Conservation (phyloP, 2,797 vertebrate species). For the Coranthus polyacanthus region DNA sequence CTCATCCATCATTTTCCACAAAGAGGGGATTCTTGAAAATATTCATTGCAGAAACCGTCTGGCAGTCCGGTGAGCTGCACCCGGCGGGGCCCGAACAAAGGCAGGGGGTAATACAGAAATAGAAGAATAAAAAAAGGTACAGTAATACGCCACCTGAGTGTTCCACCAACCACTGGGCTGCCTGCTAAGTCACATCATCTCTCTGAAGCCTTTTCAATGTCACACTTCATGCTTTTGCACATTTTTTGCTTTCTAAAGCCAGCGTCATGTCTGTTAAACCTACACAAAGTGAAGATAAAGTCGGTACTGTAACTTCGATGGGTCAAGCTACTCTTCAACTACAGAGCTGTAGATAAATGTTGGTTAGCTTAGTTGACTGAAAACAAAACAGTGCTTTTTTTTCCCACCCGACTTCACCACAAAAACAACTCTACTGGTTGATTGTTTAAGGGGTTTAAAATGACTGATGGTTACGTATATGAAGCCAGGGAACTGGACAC, state of each 20-base stretch:
- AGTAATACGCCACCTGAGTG: constrained; percentile 48
- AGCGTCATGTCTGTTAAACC: constrained; percentile 22
- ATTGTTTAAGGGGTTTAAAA: too few relatives aligned
- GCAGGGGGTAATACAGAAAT: constrained; percentile 55
- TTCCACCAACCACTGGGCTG: constrained; percentile 29
- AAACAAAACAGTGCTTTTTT: too few relatives aligned
- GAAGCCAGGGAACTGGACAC: too few relatives aligned
- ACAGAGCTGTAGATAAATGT: too few relatives aligned
- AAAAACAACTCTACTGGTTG: too few relatives aligned
- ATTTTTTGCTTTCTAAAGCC: constrained; percentile 30
- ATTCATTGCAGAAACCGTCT: constrained; percentile 57
- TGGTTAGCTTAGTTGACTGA: too few relatives aligned
- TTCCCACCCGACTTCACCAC: too few relatives aligned
- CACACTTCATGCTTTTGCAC: constrained; percentile 68
- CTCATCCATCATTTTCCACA: constrained; percentile 69
- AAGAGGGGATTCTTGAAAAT: constrained; percentile 60
- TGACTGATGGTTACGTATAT: too few relatives aligned
- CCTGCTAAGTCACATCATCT: constrained; percentile 61
- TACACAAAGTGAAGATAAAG: constrained; percentile 9
- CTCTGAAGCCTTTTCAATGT: constrained; percentile 68
- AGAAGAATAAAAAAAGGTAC: constrained; percentile 36
- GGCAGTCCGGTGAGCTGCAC: constrained; percentile 42
- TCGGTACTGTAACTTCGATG: background rate
- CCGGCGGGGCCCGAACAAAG: constrained; percentile 42
- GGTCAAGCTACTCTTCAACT: background rate